Conservation (phyloP, 2,888 invertebrate genomes). For the Drosophila cognata region DNA sequence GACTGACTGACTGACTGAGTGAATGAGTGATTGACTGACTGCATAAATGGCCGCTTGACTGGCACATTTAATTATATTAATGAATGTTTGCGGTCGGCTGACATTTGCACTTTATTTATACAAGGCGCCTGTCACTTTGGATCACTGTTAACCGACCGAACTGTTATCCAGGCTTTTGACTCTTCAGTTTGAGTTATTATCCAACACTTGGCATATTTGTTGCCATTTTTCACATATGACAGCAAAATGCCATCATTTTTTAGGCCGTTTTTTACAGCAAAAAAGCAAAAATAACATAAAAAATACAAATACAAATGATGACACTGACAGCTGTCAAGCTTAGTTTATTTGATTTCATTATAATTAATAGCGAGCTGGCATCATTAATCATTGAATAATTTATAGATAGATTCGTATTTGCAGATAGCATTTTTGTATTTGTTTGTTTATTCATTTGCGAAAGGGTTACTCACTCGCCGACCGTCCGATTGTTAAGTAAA, state of each 20-base stretch:
- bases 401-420: slow-evolving; percentile 54
- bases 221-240: slow-evolving; percentile 77
- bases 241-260: slow-evolving; percentile 68
- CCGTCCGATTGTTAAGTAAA: slow-evolving; percentile 26
- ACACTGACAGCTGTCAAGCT: slow-evolving; percentile 83
- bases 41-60: slow-evolving; percentile 79
- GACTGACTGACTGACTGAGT: background rate
- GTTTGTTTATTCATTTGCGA: slow-evolving; percentile 13
- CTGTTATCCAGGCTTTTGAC: slow-evolving; percentile 21
- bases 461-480: slow-evolving; percentile 53
- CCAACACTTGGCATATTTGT: slow-evolving; percentile 45
- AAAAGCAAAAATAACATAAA: background rate
- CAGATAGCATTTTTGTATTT: slow-evolving; percentile 27
- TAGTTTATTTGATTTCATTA: slow-evolving; percentile 84
- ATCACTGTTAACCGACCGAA: slow-evolving; percentile 51
- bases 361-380: slow-evolving; percentile 82
- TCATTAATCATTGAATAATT: slow-evolving; percentile 83
- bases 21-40: slow-evolving; percentile 69
- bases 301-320: slow-evolving; percentile 63
- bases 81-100: slow-evolving; percentile 82
- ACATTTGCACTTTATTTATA: slow-evolving; percentile 82
- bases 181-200: slow-evolving; percentile 44
- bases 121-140: slow-evolving; percentile 58
- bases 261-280: slow-evolving; percentile 33
- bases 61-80: slow-evolving; percentile 83